phyloP scores from a whole-genome alignment of 2,888 invertebrate species.

The Quadroppia sp. region DNA sequence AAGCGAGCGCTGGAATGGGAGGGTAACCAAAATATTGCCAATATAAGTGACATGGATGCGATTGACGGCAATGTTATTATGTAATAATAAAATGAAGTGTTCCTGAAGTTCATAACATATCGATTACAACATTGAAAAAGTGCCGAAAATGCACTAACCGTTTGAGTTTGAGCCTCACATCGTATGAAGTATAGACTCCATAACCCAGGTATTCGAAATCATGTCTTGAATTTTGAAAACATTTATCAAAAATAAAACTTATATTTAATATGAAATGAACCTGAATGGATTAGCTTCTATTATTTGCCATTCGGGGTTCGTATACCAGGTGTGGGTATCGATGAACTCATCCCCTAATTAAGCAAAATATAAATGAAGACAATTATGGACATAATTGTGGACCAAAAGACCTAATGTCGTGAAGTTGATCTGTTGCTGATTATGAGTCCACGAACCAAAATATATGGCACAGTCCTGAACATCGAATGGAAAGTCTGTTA shows the following conservation, averaged over 20 bases:
- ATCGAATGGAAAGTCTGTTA: conserved; percentile 27
- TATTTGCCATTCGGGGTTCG: conserved; percentile 20
- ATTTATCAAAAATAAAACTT: neutral
- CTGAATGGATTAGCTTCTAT: neutral
- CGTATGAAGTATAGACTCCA: conserved; percentile 2
- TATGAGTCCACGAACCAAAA: conserved; percentile 36
- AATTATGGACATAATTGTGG: no score
- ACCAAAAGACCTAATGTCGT: conserved; percentile 20
- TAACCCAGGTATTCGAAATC: conserved; percentile 2
- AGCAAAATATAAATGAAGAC: no score
- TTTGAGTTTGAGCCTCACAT: neutral
- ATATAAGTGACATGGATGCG: conserved; percentile 9
- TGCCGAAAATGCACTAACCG: neutral
- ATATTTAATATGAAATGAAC: neutral
- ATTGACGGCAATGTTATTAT: conserved; percentile 28
- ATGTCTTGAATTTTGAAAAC: neutral
- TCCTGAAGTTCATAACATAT: no score
- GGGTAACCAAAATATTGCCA: conserved; percentile 29
- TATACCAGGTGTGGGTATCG: neutral
- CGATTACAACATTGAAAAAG: no score
- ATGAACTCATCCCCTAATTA: conserved; percentile 1
- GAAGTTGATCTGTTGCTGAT: conserved; percentile 31
- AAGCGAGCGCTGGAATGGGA: neutral
- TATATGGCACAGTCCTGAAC: neutral
- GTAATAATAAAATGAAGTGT: conserved; percentile 23